Evolutionary conservation across 2,797 vertebrate genomes (phyloP).

Genomic region (Sylvia borin): DNA sequence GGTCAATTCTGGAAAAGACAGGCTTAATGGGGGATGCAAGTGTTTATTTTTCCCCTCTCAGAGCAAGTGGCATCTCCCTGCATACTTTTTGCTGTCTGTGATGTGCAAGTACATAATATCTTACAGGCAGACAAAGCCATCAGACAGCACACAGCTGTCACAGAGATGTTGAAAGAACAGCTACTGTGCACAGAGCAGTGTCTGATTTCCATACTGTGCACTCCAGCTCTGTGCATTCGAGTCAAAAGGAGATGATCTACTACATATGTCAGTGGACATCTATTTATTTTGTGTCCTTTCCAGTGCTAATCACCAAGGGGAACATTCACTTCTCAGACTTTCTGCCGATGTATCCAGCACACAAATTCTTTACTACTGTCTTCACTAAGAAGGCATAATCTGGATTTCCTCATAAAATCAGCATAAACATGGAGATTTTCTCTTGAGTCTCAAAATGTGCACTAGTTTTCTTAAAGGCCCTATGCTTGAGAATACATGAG

Average conservation of each 20-base stretch:
- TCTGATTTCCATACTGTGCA: constrained; percentile 52
- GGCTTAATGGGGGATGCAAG: neutral
- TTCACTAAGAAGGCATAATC: neutral
- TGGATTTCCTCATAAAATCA: neutral
- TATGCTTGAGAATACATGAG: neutral
- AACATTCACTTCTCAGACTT: neutral
- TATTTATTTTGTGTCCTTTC: neutral
- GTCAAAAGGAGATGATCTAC: neutral
- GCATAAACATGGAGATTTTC: neutral
- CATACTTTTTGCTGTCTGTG: constrained; percentile 23
- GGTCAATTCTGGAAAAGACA: constrained; percentile 14
- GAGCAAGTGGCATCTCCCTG: constrained; percentile 15
- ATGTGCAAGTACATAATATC: constrained; percentile 33
- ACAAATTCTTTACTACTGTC: neutral
- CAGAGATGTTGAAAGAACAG: constrained; percentile 41
- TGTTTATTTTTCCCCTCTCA: constrained; percentile 24
- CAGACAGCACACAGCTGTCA: constrained; percentile 45
- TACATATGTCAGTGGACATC: neutral
- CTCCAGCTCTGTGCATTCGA: neutral
- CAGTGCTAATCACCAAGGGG: neutral
- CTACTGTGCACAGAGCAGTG: constrained; percentile 27
- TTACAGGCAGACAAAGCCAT: constrained; percentile 37
- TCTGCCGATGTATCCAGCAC: neutral
- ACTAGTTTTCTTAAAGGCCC: neutral
- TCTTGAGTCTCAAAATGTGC: neutral